phyloP scores from a whole-genome alignment of 2,888 invertebrate genomes.

The Trypoxylon attenuatum region DNA sequence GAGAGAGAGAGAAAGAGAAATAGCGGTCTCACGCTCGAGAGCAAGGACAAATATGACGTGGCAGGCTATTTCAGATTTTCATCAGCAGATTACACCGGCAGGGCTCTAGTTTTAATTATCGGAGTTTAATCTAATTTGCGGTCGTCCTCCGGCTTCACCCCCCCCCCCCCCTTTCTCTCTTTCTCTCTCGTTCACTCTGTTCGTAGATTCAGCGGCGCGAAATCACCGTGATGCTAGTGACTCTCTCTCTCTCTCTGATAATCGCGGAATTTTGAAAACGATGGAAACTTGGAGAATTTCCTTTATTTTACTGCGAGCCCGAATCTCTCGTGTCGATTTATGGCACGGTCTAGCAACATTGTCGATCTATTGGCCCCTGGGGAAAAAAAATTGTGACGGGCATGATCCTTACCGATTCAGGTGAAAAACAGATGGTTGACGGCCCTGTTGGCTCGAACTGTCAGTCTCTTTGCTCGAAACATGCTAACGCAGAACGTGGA shows the following conservation, averaged over 20 bases:
- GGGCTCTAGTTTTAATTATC: conserved; percentile 52
- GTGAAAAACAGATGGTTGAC: too few relatives aligned
- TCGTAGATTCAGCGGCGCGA: not conserved
- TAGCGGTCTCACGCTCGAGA: not conserved
- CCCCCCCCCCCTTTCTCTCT: too few relatives aligned
- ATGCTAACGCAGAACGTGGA: too few relatives aligned
- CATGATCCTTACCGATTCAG: too few relatives aligned
- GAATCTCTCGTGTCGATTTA: conserved; percentile 35
- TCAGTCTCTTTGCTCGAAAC: too few relatives aligned
- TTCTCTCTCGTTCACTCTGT: too few relatives aligned
- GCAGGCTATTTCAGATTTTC: conserved; percentile 41
- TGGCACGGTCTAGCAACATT: conserved; percentile 15
- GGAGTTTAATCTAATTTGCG: conserved; percentile 51
- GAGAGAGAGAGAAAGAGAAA: too few relatives aligned
- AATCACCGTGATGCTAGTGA: conserved; percentile 34
- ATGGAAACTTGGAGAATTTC: conserved; percentile 34
- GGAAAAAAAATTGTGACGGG: too few relatives aligned
- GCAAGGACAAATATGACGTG: conserved; percentile 9
- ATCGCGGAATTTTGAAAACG: conserved; percentile 27
- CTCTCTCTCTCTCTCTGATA: too few relatives aligned
- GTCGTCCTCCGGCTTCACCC: too few relatives aligned
- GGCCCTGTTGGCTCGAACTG: too few relatives aligned
- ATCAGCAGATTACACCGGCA: conserved; percentile 47
- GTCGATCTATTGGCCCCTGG: too few relatives aligned
- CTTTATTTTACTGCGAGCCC: conserved; percentile 39